Base-by-base conservation (phyloP, 1,140 invertebrate species). In the Pentalonia nigronervosa region DNA sequence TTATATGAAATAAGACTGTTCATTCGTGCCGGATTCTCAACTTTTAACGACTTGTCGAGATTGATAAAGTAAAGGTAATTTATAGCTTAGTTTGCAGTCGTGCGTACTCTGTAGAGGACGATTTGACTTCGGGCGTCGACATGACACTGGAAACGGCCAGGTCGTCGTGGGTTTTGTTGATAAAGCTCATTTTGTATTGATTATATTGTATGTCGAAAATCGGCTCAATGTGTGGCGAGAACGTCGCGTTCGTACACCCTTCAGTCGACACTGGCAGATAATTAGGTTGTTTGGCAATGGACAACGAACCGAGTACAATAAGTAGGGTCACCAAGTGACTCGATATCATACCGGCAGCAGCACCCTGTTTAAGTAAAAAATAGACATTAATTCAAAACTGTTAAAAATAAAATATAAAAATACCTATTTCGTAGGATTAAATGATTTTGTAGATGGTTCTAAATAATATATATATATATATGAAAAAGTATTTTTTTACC, bases 231-330 rank as follows among this genome's bases (percentile, higher is more conserved):
- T 96, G 96, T 17, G 96, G 94, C 0, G 96, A 97, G 94, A 97
- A 97, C 0, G 96, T 96, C 6, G 96, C 95, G 94, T 97, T 97
- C 0, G 95, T 96, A 94, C 97, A 97, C 9, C 96, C 96, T 93
- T 96, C 96, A 1, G 95, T 96, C 3, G 96, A 96, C 11, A 97
- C 95, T 17, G 96, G 96, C 23, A 97, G 94, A 76, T 95, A 95
- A 25, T 95, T 94, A 53, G 95, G 94, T 9, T 95, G 94, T 53
- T 95, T 96, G 23, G 96, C 93, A 0, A 96, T 56, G 9, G 95
- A 96, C 30, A 97, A 94, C 90, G 96, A 95, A 0, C 97, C 97
- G 88, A 96, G 96, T 3, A 97, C 97, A 14, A 97, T 96, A 96
- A 97, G 97, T 0, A 97, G 94, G 0, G 97, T 97, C 14, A 96